Conservation (phyloP, 2,888 invertebrate species). For the Drosophila villosipedis region DNA sequence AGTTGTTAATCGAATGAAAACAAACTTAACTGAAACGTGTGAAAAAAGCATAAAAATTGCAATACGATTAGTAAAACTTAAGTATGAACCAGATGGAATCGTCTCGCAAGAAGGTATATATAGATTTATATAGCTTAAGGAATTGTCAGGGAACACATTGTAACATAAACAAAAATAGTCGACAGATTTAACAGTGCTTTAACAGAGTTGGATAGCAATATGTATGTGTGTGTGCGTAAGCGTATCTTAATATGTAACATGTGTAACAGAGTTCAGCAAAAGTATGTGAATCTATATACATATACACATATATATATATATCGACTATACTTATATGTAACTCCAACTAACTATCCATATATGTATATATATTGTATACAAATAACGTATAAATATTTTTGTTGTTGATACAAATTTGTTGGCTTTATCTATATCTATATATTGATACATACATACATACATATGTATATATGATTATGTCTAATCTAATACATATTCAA, state of each 20-base stretch:
- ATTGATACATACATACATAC: conserved; percentile 27
- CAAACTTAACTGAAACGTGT: conserved; percentile 1
- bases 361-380: conserved; percentile 28
- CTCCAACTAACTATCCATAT: conserved; percentile 12
- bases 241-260: conserved; percentile 12
- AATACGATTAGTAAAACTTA: background rate
- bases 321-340: conserved; percentile 10
- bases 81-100: conserved; percentile 4
- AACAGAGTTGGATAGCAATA: conserved; percentile 55
- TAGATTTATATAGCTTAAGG: conserved; percentile 56
- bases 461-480: conserved; percentile 33
- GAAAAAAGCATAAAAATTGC: background rate
- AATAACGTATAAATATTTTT: conserved; percentile 43
- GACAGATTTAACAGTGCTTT: conserved; percentile 34
- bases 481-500: conserved; percentile 26
- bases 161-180: conserved; percentile 20
- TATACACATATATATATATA: conserved; percentile 4
- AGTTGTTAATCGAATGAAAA: conserved; percentile 8
- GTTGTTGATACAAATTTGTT: conserved; percentile 54
- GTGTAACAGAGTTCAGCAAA: conserved; percentile 27
- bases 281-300: conserved; percentile 19
- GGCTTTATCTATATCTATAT: conserved; percentile 54
- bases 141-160: conserved; percentile 72
- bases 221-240: conserved; percentile 17
- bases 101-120: conserved; percentile 18